A percentile compares a stretch with the other conserved stretches of the same genome.
Evolutionary conservation across 1,140 invertebrate genomes (phyloP).

Genomic region (Ctenoplectra terminalis): DNA sequence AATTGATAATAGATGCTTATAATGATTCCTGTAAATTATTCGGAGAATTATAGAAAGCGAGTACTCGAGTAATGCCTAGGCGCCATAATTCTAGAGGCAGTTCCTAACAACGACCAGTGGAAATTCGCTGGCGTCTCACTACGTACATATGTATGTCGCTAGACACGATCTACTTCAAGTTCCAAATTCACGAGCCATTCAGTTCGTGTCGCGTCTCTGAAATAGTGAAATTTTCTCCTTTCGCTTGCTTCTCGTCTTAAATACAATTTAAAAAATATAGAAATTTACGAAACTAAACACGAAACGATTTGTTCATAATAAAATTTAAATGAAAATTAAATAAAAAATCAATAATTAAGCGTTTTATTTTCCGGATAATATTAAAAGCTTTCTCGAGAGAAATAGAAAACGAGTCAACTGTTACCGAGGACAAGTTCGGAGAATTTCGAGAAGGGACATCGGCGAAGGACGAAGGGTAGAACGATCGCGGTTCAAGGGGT

Average conservation of each 20-base stretch:
- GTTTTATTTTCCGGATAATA: too few relatives aligned
- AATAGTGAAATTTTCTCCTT: too few relatives aligned
- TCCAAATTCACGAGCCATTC: too few relatives aligned
- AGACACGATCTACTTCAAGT: not conserved
- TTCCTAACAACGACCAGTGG: not conserved
- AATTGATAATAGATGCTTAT: too few relatives aligned
- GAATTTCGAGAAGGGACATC: slow-evolving; percentile 16
- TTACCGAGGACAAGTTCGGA: not conserved
- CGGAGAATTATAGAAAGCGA: too few relatives aligned
- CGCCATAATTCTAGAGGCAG: not conserved
- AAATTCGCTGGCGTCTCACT: not conserved
- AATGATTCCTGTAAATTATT: too few relatives aligned
- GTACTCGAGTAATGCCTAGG: not conserved
- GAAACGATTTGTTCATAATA: too few relatives aligned
- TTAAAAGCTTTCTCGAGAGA: not conserved
- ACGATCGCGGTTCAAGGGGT: slow-evolving; percentile 5
- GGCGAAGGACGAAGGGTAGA: slow-evolving; percentile 6
- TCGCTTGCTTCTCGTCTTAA: too few relatives aligned
- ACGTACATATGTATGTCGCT: not conserved
- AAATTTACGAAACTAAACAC: too few relatives aligned
- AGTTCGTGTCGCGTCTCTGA: too few relatives aligned
- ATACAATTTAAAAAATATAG: too few relatives aligned
- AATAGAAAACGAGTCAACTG: not conserved
- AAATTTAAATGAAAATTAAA: too few relatives aligned
- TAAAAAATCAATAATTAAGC: not conserved